Percentiles rank a stretch among this genome's conserved stretches.
Conservation (phyloP, 2,888 invertebrate genomes). For the Melipona bicolor region DNA sequence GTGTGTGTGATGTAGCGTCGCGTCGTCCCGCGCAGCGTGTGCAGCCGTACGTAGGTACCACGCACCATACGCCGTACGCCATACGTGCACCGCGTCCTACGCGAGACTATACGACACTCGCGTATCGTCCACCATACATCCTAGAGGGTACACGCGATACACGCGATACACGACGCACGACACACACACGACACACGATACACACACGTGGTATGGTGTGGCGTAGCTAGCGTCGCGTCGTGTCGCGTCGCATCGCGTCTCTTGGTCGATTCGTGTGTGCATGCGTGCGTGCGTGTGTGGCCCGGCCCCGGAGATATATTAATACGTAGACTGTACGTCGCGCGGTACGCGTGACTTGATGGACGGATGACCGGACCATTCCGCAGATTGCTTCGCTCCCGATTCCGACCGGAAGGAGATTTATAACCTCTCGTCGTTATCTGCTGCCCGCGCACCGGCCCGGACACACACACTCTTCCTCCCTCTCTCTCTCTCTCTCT, state of each 20-base stretch:
- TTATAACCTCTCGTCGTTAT: conserved; percentile 82
- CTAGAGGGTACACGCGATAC: conserved; percentile 23
- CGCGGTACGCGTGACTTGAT: conserved; percentile 80
- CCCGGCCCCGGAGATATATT: conserved; percentile 68
- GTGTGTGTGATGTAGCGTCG: too few species aligned
- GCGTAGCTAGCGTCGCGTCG: not conserved
- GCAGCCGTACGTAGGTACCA: not conserved
- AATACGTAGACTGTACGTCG: conserved; percentile 73
- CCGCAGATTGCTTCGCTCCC: conserved; percentile 83
- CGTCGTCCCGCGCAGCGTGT: conserved; percentile 33
- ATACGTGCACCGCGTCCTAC: conserved; percentile 3
- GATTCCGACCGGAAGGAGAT: conserved; percentile 82
- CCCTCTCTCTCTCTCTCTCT: not conserved
- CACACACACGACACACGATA: conserved; percentile 19
- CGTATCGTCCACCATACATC: conserved; percentile 46
- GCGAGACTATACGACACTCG: conserved; percentile 20
- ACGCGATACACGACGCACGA: conserved; percentile 22
- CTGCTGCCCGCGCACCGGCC: conserved; percentile 74
- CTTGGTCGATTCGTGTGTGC: conserved; percentile 6
- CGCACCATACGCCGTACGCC: not conserved
- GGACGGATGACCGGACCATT: conserved; percentile 84
- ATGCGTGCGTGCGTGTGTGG: conserved; percentile 40
- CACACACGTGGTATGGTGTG: not conserved
- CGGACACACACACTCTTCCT: conserved; percentile 23
- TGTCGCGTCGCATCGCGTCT: not conserved